A percentile compares a stretch with the other conserved stretches of the same genome.
Conservation (phyloP, 2,113 vertebrate genomes). For the Copsychus sechellarum region DNA sequence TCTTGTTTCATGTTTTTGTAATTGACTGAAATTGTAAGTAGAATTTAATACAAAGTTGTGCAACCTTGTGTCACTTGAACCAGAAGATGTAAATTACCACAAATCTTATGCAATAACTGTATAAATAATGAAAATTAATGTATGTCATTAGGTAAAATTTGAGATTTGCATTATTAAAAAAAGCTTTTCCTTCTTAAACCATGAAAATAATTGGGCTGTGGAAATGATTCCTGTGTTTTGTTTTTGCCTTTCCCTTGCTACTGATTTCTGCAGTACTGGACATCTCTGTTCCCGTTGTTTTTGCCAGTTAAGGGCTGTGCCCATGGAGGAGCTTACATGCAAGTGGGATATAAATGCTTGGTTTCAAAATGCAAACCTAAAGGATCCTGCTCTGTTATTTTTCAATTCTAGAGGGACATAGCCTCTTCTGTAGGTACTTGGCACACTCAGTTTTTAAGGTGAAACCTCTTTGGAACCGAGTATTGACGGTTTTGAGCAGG, state of each 20-base stretch:
- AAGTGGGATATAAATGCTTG: background rate
- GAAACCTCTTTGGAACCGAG: background rate
- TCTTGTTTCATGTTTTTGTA: background rate
- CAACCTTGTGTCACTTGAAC: background rate
- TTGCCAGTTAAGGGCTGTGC: background rate
- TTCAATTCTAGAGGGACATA: background rate
- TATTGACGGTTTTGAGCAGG: background rate
- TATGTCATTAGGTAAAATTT: background rate
- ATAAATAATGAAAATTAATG: background rate
- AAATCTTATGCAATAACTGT: constrained; percentile 6
- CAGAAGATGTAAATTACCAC: background rate
- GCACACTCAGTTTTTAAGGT: background rate
- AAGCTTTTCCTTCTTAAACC: background rate
- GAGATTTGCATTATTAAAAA: constrained; percentile 19
- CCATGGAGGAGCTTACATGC: background rate
- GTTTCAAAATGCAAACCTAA: background rate
- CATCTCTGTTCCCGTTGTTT: background rate
- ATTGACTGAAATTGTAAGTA: background rate
- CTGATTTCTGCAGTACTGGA: background rate
- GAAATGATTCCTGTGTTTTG: background rate
- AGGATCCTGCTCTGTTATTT: background rate
- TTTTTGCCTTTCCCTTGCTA: background rate
- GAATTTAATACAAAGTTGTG: background rate
- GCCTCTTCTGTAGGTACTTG: background rate
- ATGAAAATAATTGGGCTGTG: background rate